Conservation (phyloP, 1,140 invertebrate genomes). For the Heterodera schachtii region DNA sequence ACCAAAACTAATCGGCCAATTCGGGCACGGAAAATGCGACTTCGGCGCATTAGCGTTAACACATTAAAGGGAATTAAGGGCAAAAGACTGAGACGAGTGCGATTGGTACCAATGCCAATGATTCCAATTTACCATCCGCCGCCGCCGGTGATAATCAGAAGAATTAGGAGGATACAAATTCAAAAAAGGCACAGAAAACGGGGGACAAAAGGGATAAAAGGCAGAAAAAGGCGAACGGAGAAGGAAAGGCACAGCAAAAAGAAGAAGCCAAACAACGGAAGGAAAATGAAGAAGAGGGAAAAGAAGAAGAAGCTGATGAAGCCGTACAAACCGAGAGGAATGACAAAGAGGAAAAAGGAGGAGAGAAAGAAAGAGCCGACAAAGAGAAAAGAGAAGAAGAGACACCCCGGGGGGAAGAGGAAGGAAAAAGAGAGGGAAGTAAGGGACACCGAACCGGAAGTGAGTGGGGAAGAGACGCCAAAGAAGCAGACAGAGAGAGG, state of each 20-base stretch:
- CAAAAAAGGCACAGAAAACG: neutral
- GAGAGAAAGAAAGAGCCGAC: neutral
- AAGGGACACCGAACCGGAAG: neutral
- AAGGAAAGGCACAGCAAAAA: neutral
- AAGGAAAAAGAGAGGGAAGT: neutral
- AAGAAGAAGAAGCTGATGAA: neutral
- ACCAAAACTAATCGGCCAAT: neutral
- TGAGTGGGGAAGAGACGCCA: neutral
- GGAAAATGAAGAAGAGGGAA: neutral
- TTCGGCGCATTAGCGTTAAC: neutral
- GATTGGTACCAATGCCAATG: neutral
- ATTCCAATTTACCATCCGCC: neutral
- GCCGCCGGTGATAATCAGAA: neutral
- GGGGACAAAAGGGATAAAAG: neutral
- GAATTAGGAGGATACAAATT: neutral
- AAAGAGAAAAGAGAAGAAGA: neutral
- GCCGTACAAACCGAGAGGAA: too few relatives aligned
- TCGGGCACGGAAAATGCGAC: constrained; percentile 2
- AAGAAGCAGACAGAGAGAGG: neutral
- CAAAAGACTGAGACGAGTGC: neutral
- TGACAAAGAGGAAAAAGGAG: neutral
- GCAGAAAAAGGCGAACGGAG: neutral
- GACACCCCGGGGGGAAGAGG: neutral
- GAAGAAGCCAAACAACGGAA: neutral
- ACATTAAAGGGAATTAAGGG: neutral